Evolutionary conservation across 2,113 vertebrate genomes (phyloP).

Genomic region (Eulemur rufifrons): DNA sequence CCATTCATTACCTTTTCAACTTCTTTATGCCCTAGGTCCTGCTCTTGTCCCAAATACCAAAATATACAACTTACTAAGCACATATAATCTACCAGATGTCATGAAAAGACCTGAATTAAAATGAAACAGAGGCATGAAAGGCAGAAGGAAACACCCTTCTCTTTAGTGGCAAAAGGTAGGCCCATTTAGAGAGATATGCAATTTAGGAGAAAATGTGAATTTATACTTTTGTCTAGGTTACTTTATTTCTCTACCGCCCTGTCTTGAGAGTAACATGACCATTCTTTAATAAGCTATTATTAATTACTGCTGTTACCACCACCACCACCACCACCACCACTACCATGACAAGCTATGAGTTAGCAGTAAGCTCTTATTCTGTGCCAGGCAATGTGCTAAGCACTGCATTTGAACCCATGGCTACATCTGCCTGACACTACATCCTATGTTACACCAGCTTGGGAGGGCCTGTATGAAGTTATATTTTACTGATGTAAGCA

Average conservation of each 20-base stretch:
- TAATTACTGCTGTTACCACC: neutral
- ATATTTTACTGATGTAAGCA: neutral
- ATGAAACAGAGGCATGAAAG: neutral
- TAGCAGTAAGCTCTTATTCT: neutral
- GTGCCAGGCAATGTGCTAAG: neutral
- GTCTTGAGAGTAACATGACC: neutral
- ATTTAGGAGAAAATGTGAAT: slow-evolving; percentile 26
- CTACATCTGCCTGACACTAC: neutral
- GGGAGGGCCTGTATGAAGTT: neutral
- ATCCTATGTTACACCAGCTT: neutral
- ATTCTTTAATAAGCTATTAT: neutral
- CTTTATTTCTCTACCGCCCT: neutral
- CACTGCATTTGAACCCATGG: neutral
- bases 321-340: neutral
- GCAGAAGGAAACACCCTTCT: neutral
- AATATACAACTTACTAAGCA: neutral
- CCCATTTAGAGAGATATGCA: neutral
- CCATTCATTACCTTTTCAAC: neutral
- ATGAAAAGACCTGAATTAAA: neutral
- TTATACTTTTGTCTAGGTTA: neutral
- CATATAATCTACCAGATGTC: neutral
- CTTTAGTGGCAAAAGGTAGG: neutral
- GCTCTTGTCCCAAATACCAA: neutral
- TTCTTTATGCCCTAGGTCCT: neutral
- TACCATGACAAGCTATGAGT: neutral